Evolutionary conservation across 92 coral and sea anemone genomes (phyloP).

Genomic region (Palythoa grandiflora): DNA sequence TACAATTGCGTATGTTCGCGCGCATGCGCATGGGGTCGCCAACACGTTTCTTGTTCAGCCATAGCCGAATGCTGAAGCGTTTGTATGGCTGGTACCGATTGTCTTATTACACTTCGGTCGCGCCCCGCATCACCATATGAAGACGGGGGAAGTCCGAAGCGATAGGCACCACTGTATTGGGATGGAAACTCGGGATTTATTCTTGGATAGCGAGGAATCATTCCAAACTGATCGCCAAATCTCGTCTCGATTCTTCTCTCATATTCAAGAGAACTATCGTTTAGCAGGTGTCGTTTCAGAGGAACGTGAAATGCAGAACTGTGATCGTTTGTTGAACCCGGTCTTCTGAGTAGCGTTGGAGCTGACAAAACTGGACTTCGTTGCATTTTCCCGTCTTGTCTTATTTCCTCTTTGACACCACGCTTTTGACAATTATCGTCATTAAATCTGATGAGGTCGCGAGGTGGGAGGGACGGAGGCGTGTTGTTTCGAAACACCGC

Average conservation of each 20-base stretch:
- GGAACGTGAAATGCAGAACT: slow-evolving; percentile 46
- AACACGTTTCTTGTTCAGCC: slow-evolving; percentile 13
- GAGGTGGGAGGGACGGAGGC: slow-evolving; percentile 1
- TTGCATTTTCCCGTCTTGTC: not conserved
- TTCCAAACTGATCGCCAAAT: slow-evolving; percentile 26
- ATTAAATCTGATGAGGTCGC: not conserved
- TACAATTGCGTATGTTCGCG: slow-evolving; percentile 16
- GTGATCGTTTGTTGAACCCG: slow-evolving; percentile 34
- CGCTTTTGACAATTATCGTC: slow-evolving; percentile 9
- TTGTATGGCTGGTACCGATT: slow-evolving; percentile 10
- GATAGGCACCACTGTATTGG: slow-evolving; percentile 19
- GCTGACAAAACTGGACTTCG: slow-evolving; percentile 14
- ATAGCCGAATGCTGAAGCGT: slow-evolving; percentile 4
- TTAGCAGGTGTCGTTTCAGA: slow-evolving; percentile 26
- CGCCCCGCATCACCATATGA: slow-evolving; percentile 4
- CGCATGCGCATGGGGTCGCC: slow-evolving; percentile 22
- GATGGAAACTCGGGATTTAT: slow-evolving; percentile 1
- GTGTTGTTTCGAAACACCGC: slow-evolving; percentile 13
- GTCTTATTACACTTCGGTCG: not conserved
- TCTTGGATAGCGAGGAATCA: slow-evolving; percentile 23
- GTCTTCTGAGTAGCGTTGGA: slow-evolving; percentile 42
- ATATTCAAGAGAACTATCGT: slow-evolving; percentile 18
- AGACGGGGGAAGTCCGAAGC: slow-evolving; percentile 15
- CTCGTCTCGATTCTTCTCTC: slow-evolving; percentile 17
- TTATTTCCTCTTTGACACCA: not conserved